Base-by-base conservation (phyloP, 2,113 vertebrate species). In the Guaruba guarouba region DNA sequence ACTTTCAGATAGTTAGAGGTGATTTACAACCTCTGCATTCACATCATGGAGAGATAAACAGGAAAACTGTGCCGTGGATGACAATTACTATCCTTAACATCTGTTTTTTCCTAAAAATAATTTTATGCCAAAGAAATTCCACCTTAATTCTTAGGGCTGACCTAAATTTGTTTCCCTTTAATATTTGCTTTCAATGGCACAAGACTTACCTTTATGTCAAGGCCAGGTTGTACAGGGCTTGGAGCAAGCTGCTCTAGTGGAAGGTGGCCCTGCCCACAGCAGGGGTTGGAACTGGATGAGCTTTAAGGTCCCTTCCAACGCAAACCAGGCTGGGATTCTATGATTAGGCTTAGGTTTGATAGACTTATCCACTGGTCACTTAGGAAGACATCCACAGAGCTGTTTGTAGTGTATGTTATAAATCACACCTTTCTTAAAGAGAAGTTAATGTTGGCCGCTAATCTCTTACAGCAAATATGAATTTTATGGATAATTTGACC, bases 1-100 rank as follows among this genome's bases (percentile, higher is more conserved):
- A 67, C 88, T 89, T 82, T 71, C 86, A 87, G 94, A 52, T 87
- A 62, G 87, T 93, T 62, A 71, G 88, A 95, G 92, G 86, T 89
- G 93, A 97, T 96, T 94, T 95, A 92, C 70, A 84, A 3, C 76
- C 48, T 55, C 62, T 76, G 49, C 49, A 18, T 59, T 67, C 35
- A 23, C 57, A 55, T 73, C 79, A 64, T 19, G 87, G 76, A 22
- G 18, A 88, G 73, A 88, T 27, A 39, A 82, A 10, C 64, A 25
- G 75, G 76, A 75, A 61, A 46, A 46, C 67, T 15, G 52, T 1
- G 2, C 64, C 3, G 16, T 12, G 28, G 25, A 8, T 10, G 52
- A 67, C 87, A 66, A 14, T 19, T 43, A 23, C 67, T 33, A 20
- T 16, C 73, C 76, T 73, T 74, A 33, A 7, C 93, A 81, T 61